Base-by-base conservation (phyloP, 2,888 invertebrate genomes). In the Villa cingulata region DNA sequence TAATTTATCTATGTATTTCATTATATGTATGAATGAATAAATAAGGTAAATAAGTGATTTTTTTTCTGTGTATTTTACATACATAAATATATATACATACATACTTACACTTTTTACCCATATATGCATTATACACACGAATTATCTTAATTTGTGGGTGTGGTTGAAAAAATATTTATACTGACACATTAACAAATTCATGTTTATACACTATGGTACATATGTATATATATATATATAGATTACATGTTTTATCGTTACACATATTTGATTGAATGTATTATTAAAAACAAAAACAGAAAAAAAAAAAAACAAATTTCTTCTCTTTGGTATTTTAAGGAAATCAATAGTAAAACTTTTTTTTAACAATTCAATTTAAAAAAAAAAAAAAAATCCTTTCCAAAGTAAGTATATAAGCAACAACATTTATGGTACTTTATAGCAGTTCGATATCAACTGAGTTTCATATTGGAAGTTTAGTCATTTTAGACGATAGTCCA, bases 381-480 rank as follows among this genome's bases (percentile, higher is more conserved):
- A 27, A 17, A 45, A 17, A 38, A 38, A 27, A 46, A 32, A 32
- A 32, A 32, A 32, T 32, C 29, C 29, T 32, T 32, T 32, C 12
- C 29, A 32, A 32, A 32, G 29, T n/a, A n/a, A n/a, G n/a, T 67
- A 66, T 68, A 67, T 57, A 68, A 67, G 61, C 62, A 56, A 61
- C 59, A 56, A 57, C 53, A 53, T 50, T 51, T 52, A 54, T 55
- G 54, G 53, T 55, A 58, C 48, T 55, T 52, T 55, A 54, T 54
- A 61, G 63, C 69, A 67, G 67, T 67, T 62, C 62, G 57, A 55
- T 57, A 57, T 58, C 59, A 61, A 60, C 62, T 61, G 62, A 63
- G 61, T 63, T 58, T 54, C 63, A 61, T 66, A 64, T 69, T 68
- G 68, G 68, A 69, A 69, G 68, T 68, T 67, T 53, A 51, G 53